Base-by-base conservation (phyloP, 1,140 invertebrate species). In the Campoletis sonorensis region DNA sequence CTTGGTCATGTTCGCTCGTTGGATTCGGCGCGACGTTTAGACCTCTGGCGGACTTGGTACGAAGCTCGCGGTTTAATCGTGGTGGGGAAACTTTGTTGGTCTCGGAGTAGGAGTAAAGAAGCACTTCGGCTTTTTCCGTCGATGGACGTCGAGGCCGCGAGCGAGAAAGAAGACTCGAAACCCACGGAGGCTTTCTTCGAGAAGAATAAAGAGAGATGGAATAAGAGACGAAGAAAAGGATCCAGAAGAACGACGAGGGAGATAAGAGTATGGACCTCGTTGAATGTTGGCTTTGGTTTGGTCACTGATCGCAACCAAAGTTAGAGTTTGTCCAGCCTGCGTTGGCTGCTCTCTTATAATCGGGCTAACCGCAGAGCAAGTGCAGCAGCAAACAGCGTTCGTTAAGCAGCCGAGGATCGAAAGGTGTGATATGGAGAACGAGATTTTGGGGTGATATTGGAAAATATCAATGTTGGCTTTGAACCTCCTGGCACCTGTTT, bases 61-160 rank as follows among this genome's bases (percentile, higher is more conserved):
- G n/a, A 49, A 30, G 51, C 33, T 33, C 51, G 64, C 7, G n/a
- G 16, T 16, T n/a, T n/a, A 26, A 45, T 5, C 40, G 7, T n/a
- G 30, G 81, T 81, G 83, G 84, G 78, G 79, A 30, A n/a, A n/a
- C 15, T 79, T 79, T 67, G 45, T 11, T 70, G 27, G 67, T 45
- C 51, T 54, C 51, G 4, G 16, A 0, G 0, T 18, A 54, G 27
- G 79, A 15, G 23, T 23, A 54, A 18, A 21, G n/a, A n/a, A 4
- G 16, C 23, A 58, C 23, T 49, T 79, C 21, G 51, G 61, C 54
- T 67, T 85, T 79, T 21, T 54, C 51, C 18, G 77, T 33, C 68
- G 26, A 26, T 26, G 23, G 5, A 2, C 21, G 33, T 51, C 23
- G 27, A n/a, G 10, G 5, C 15, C 27, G 13, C n/a, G 70, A 58